Percentiles rank a stretch among this genome's conserved stretches.
These are phyloP conservation scores for Brachionus rubens DNA, from an alignment of 1,140 invertebrate species.

Conservation along the genomic window DNA sequence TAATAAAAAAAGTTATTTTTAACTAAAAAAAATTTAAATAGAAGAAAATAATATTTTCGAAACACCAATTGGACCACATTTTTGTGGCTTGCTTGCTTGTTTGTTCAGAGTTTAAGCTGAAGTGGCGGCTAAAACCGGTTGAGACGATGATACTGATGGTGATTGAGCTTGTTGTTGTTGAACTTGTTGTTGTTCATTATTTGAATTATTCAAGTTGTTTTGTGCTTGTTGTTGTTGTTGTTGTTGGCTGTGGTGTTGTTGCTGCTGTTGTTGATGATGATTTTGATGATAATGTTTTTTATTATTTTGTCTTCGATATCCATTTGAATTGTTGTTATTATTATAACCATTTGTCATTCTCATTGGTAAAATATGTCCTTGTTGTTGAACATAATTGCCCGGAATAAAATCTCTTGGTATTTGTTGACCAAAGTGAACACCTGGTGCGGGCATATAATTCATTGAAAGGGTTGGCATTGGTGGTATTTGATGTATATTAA, in stretches of 20 bases:
- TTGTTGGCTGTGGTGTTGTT: neutral
- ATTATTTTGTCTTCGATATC: slow-evolving; percentile 10
- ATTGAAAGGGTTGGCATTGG: slow-evolving; percentile 28
- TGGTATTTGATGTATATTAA: slow-evolving; percentile 27
- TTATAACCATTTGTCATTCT: slow-evolving; percentile 7
- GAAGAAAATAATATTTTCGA: too few species aligned
- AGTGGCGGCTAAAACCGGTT: slow-evolving; percentile 17
- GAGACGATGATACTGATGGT: slow-evolving; percentile 27
- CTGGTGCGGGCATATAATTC: slow-evolving; percentile 7
- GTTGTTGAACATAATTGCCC: neutral
- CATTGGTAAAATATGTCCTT: neutral
- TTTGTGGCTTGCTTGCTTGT: neutral
- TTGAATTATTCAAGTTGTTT: slow-evolving; percentile 35
- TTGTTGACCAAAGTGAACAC: neutral
- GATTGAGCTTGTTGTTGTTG: slow-evolving; percentile 8
- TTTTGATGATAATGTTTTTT: slow-evolving; percentile 17
- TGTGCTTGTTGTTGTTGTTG: slow-evolving; percentile 1
- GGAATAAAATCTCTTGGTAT: slow-evolving; percentile 1
- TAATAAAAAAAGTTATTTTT: too few species aligned
- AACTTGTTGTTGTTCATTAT: neutral
- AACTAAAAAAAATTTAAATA: too few species aligned
- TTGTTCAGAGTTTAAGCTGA: neutral
- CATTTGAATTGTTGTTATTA: slow-evolving; percentile 9
- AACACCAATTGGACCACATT: neutral
- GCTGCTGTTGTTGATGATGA: neutral